These are phyloP conservation scores for Nomada hirtipes DNA, from an alignment of 2,888 invertebrate species.

Conservation along the genomic window DNA sequence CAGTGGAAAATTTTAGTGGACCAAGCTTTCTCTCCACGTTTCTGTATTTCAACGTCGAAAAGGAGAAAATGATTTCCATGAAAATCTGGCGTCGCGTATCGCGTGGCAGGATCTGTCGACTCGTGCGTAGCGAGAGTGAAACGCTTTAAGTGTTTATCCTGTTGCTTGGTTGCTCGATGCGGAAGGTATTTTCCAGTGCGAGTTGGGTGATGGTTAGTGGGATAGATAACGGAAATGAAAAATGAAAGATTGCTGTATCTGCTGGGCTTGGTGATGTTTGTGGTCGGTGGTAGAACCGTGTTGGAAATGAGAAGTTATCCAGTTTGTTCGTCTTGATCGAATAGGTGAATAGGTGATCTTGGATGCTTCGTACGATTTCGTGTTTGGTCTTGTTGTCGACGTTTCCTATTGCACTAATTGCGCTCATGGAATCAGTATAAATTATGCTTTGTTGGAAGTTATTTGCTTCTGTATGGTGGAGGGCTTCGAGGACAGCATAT, in stretches of 20 bases:
- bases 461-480: no score
- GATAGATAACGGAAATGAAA: not conserved
- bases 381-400: no score
- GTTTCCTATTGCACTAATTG: no score
- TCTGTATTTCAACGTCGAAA: not conserved
- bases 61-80: not conserved
- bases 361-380: no score
- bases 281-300: no score
- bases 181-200: not conserved
- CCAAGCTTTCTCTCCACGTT: conserved; percentile 3
- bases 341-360: no score
- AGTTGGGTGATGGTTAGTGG: conserved; percentile 10
- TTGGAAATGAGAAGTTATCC: no score
- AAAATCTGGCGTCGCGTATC: not conserved
- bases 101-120: not conserved
- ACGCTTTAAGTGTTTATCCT: conserved; percentile 3
- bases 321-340: no score
- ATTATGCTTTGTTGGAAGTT: no score
- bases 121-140: not conserved
- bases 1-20: not conserved
- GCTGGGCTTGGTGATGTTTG: not conserved
- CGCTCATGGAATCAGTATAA: no score
- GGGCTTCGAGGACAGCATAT: no score
- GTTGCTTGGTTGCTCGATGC: not conserved
- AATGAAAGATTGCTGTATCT: not conserved